Evolutionary conservation across 2,888 invertebrate species (phyloP).

Genomic region (Trichopria drosophilae): DNA sequence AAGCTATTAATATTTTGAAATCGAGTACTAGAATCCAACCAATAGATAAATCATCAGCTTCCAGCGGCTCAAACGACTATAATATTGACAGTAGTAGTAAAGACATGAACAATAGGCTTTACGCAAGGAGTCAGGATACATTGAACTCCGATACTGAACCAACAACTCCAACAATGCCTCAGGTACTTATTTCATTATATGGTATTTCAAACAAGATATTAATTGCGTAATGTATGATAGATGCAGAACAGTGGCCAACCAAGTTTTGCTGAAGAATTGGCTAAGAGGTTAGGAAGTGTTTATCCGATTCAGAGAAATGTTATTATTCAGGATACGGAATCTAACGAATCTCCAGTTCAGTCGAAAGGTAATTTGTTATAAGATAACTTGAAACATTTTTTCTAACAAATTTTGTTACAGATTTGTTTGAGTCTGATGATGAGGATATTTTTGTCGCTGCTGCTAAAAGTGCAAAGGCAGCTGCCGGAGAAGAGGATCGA

Average conservation of each 20-base stretch:
- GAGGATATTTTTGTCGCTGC: too few species aligned
- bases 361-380: slow-evolving; percentile 43
- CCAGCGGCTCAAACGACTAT: slow-evolving; percentile 48
- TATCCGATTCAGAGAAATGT: slow-evolving; percentile 59
- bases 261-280: slow-evolving; percentile 67
- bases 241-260: slow-evolving; percentile 50
- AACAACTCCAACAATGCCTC: slow-evolving; percentile 47
- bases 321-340: slow-evolving; percentile 44
- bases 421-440: background rate
- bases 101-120: slow-evolving; percentile 41
- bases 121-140: slow-evolving; percentile 46
- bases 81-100: slow-evolving; percentile 40
- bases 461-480: slow-evolving; percentile 44
- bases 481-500: slow-evolving; percentile 40
- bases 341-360: slow-evolving; percentile 47
- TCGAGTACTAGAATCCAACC: slow-evolving; percentile 35
- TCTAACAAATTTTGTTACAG: background rate
- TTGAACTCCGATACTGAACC: slow-evolving; percentile 48
- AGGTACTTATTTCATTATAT: slow-evolving; percentile 33
- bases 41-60: slow-evolving; percentile 44
- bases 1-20: slow-evolving; percentile 27
- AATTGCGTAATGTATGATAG: too few species aligned
- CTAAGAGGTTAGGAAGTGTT: slow-evolving; percentile 63
- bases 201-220: slow-evolving; percentile 29
- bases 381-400: background rate